Evolutionary conservation across 64 coral and sea anemone species (phyloP).

Genomic region (Hydrozoanthus tunicans): DNA sequence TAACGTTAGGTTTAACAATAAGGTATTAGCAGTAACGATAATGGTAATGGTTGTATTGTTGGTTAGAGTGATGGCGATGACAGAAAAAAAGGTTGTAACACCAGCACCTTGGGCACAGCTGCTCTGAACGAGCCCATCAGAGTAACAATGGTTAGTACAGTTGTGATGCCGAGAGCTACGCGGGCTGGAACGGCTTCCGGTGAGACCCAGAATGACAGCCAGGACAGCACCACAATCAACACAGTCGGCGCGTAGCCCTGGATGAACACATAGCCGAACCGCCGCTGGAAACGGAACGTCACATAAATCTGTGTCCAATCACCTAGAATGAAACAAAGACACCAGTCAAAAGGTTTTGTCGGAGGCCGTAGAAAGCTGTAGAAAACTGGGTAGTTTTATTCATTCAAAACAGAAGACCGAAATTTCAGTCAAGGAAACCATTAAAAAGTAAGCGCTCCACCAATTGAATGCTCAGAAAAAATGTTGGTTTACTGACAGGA

Average conservation of each 20-base stretch:
- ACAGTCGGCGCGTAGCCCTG: constrained; percentile 77
- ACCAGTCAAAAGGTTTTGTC: not conserved
- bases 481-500: too few relatives aligned
- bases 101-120: constrained; percentile 56
- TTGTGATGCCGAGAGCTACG: constrained; percentile 60
- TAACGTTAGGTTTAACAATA: too few relatives aligned
- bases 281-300: constrained; percentile 66
- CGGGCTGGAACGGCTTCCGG: constrained; percentile 59
- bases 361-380: too few relatives aligned
- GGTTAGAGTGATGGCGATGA: too few relatives aligned
- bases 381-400: too few relatives aligned
- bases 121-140: constrained; percentile 61
- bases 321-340: constrained; percentile 11
- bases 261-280: constrained; percentile 74
- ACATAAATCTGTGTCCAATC: constrained; percentile 64
- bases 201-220: constrained; percentile 71
- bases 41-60: too few relatives aligned
- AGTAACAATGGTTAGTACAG: constrained; percentile 67
- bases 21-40: too few relatives aligned
- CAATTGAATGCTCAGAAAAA: too few relatives aligned
- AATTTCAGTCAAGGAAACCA: not conserved
- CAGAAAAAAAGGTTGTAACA: not conserved
- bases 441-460: too few relatives aligned
- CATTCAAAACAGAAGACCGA: too few relatives aligned
- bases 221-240: constrained; percentile 75